phyloP scores from a whole-genome alignment of 2,113 vertebrate species.

The Entelurus aequoreus region DNA sequence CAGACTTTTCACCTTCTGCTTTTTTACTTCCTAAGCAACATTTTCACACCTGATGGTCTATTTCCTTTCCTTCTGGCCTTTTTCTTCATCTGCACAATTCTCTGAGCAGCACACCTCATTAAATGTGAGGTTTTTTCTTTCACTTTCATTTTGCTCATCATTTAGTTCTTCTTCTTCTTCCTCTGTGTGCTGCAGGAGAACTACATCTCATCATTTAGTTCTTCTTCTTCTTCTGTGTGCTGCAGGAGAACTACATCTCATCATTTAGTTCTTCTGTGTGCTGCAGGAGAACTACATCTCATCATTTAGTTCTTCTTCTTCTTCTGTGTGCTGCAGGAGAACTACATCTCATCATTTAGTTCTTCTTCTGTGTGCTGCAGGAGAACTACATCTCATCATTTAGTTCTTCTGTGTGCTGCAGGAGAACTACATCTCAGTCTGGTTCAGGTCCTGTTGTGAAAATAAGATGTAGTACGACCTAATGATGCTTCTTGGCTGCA shows the following conservation, averaged over 20 bases:
- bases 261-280: no score
- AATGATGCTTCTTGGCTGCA: constrained; percentile 42
- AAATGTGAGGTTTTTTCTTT: constrained; percentile 53
- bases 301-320: constrained; percentile 36
- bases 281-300: constrained; percentile 19
- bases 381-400: constrained; percentile 31
- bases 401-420: no score
- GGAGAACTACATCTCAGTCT: constrained; percentile 34
- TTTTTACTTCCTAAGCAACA: neutral
- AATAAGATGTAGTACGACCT: constrained; percentile 55
- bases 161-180: no score
- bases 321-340: constrained; percentile 26
- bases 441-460: constrained; percentile 57
- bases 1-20: neutral
- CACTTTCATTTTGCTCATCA: constrained; percentile 30
- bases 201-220: constrained; percentile 21
- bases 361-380: constrained; percentile 24
- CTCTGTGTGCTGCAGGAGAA: constrained; percentile 26
- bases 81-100: constrained; percentile 31
- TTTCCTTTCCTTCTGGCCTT: constrained; percentile 22
- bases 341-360: constrained; percentile 23
- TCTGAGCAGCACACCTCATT: constrained; percentile 48
- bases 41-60: constrained; percentile 23
- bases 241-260: constrained; percentile 36
- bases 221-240: constrained; percentile 25